Percentiles rank a stretch among this genome's conserved stretches.
Evolutionary conservation across 2,113 vertebrate species (phyloP).

Genomic region (Rhagologus leucostigma): DNA sequence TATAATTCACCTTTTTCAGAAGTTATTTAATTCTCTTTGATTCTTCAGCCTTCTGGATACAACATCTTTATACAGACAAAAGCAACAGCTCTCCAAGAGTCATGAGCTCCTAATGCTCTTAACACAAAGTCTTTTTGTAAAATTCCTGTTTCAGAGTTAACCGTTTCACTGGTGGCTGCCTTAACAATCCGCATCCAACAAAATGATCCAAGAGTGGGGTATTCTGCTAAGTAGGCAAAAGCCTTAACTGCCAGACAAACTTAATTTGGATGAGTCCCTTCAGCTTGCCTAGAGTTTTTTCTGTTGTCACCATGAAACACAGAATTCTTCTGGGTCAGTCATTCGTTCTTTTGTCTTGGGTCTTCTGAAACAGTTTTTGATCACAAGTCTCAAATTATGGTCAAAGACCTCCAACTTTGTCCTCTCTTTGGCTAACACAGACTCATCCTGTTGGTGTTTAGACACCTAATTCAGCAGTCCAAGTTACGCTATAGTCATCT

Average conservation of each 20-base stretch:
- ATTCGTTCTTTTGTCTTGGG: background rate
- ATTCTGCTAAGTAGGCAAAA: background rate
- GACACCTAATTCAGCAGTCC: background rate
- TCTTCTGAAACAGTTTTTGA: background rate
- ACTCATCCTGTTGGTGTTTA: background rate
- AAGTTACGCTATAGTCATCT: background rate
- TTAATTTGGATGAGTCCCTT: background rate
- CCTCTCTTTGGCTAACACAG: background rate
- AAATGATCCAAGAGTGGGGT: background rate
- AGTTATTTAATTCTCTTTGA: background rate
- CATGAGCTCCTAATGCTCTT: background rate
- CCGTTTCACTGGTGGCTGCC: background rate
- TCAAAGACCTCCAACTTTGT: fast-evolving
- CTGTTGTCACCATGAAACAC: background rate
- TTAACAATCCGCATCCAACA: background rate
- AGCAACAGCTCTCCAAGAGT: background rate
- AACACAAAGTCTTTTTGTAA: background rate
- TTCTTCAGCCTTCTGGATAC: background rate
- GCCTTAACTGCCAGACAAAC: background rate
- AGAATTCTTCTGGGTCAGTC: background rate
- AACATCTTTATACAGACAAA: background rate
- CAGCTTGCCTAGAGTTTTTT: background rate
- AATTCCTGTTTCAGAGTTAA: background rate
- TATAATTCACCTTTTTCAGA: background rate
- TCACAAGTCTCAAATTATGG: background rate